Evolutionary conservation across 1,140 invertebrate genomes (phyloP).

Genomic region (Drosophila pruinosa): DNA sequence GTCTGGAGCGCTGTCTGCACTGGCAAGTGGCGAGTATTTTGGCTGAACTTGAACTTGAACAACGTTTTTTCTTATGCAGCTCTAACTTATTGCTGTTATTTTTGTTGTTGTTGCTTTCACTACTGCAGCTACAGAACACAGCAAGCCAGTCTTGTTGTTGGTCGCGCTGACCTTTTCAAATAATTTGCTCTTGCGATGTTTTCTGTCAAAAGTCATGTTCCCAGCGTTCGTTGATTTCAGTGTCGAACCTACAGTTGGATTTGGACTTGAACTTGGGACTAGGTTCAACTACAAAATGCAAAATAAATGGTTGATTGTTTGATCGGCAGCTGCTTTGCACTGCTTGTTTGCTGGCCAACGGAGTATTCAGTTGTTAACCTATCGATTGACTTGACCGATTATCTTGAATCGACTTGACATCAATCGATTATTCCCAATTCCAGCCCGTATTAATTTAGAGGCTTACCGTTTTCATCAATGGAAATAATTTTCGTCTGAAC

Average conservation of each 20-base stretch:
- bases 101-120: neutral
- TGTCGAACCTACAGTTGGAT: slow-evolving; percentile 23
- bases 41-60: slow-evolving; percentile 66
- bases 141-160: too few species aligned
- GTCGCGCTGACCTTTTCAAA: slow-evolving; percentile 71
- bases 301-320: neutral
- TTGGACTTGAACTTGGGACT: slow-evolving; percentile 6
- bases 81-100: neutral
- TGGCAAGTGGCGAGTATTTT: slow-evolving; percentile 16
- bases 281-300: neutral
- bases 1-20: slow-evolving; percentile 36
- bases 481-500: too few species aligned
- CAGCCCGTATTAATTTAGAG: too few species aligned
- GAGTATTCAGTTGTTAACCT: neutral
- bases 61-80: slow-evolving; percentile 46
- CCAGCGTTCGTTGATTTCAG: slow-evolving; percentile 52
- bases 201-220: slow-evolving; percentile 74
- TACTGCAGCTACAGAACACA: neutral
- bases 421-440: neutral
- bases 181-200: slow-evolving; percentile 50
- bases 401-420: too few species aligned
- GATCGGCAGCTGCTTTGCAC: slow-evolving; percentile 16
- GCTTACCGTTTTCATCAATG: too few species aligned
- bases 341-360: neutral
- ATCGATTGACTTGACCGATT: slow-evolving; percentile 24